Evolutionary conservation across 2,113 vertebrate species (phyloP).

Genomic region (Xiphophorus maculatus): DNA sequence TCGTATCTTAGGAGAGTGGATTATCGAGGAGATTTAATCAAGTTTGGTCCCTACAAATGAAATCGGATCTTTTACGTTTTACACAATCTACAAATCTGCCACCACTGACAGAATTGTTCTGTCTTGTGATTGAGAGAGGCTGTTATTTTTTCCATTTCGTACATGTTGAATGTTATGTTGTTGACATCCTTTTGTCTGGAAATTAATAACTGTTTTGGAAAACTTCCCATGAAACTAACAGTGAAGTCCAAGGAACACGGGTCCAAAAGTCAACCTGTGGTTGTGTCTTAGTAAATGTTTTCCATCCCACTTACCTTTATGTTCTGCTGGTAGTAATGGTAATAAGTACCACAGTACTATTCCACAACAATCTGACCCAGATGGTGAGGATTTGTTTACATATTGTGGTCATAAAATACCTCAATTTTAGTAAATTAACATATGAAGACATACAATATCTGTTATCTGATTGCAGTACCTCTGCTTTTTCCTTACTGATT

Average conservation of each 20-base stretch:
- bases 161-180: too few relatives aligned
- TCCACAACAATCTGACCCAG: slow-evolving; percentile 12
- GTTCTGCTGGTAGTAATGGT: slow-evolving; percentile 7
- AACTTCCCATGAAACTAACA: background rate
- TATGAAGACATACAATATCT: background rate
- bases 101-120: too few relatives aligned
- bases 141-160: too few relatives aligned
- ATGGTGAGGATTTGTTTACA: background rate
- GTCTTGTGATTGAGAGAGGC: too few relatives aligned
- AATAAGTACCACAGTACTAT: slow-evolving; percentile 27
- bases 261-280: background rate
- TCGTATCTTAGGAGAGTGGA: too few relatives aligned
- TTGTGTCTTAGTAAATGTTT: slow-evolving; percentile 1
- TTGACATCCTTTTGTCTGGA: background rate
- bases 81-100: too few relatives aligned
- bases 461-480: too few relatives aligned
- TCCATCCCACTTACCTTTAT: background rate
- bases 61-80: too few relatives aligned
- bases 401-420: background rate
- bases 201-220: background rate
- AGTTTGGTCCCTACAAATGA: too few relatives aligned
- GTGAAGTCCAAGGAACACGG: background rate
- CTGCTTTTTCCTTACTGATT: too few relatives aligned
- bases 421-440: background rate
- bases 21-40: too few relatives aligned